Base-by-base conservation (phyloP, 2,113 vertebrate genomes). In the Dicentrarchus labrax region DNA sequence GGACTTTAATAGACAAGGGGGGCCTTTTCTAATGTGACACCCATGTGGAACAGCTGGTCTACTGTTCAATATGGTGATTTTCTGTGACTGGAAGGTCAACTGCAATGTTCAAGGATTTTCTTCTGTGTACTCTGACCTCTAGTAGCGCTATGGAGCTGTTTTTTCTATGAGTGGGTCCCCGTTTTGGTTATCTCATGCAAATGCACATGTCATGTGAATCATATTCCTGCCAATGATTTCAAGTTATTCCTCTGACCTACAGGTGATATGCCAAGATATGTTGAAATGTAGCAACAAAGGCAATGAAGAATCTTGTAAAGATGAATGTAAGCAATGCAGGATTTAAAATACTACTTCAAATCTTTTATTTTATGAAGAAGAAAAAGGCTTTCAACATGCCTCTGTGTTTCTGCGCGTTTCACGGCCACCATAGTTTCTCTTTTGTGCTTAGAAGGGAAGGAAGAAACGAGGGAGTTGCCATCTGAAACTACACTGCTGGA, bases 61-160 rank as follows among this genome's bases (percentile, higher is more conserved):
- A 76, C 83, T 90, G 86, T 92, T 89, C 60, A 80, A 7, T 48
- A 76, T 70, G 73, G 47, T 47, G 64, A 80, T 80, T 69, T 71
- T 66, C 16, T 57, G 22, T 80, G 66, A 78, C 65, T 19, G 38
- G 43, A 72, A 22, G 9, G 41, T 30, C 30, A 16, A 47, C 57
- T 30, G 17, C 8, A 67, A 71, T 13, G 9, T 50, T 56, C 15
- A 2, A 73, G 51, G 56, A 30, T 13, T 47, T 45, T 57, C 57
- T 11, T 62, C 36, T 5, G 60, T 24, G 36, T 59, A 24, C 1
- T 30, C 30, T 30, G 30, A 30, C 30, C 30, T 69, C 38, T 53
- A 4, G 21, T 12, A 41, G 65, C 5, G 10, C 62, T 19, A 11
- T n/a, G 11, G 15, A 19, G 65, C 56, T 43, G 54, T 48, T 60